A percentile compares a stretch with the other conserved stretches of the same genome.
Evolutionary conservation across 2,113 vertebrate species (phyloP).

Genomic region (Eurypyga helias): DNA sequence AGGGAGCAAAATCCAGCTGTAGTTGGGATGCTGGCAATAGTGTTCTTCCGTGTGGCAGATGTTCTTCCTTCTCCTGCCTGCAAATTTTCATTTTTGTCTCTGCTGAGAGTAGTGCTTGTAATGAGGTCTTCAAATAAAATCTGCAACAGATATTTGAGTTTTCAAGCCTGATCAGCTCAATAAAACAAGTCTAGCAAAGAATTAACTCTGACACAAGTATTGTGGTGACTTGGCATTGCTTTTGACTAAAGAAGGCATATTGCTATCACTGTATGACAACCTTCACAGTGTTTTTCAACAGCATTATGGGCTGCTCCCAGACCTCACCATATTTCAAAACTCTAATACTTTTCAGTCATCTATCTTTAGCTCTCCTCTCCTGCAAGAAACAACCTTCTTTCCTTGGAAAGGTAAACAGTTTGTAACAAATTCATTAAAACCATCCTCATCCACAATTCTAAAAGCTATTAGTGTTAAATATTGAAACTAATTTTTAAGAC

Average conservation of each 20-base stretch:
- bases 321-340: not conserved
- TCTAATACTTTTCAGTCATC: not conserved
- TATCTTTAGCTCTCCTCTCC: not conserved
- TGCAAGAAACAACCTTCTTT: constrained; percentile 3
- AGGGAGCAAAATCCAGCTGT: not conserved
- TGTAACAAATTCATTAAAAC: constrained; percentile 71
- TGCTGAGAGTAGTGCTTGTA: not conserved
- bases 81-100: not conserved
- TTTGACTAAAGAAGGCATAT: not conserved
- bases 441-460: constrained; percentile 66
- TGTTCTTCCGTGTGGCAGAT: rapidly evolving
- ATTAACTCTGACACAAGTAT: not conserved
- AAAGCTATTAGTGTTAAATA: constrained; percentile 77
- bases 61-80: not conserved
- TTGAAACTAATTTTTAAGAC: constrained; percentile 77
- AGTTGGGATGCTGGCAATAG: not conserved
- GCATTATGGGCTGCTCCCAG: not conserved
- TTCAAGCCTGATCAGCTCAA: not conserved
- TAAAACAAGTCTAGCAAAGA: not conserved
- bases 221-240: not conserved
- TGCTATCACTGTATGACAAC: not conserved
- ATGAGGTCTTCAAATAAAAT: not conserved
- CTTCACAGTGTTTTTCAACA: not conserved
- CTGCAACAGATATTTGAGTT: not conserved
- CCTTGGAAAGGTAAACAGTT: constrained; percentile 68